Conservation (phyloP, 2,113 vertebrate species). For the Semnornis frantzii region DNA sequence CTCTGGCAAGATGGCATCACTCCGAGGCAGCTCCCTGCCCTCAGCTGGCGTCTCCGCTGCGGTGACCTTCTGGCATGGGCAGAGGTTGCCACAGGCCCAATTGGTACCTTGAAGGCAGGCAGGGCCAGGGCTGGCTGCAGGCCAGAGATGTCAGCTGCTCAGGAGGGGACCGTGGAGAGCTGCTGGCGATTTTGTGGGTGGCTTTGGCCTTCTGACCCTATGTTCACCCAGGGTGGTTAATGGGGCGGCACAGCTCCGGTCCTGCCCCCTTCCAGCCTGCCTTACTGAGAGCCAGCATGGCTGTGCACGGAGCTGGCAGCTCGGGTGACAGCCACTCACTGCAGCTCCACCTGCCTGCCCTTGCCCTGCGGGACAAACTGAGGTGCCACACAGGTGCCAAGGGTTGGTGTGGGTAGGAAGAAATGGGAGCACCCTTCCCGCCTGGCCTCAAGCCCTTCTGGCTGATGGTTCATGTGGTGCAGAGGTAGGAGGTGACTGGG, state of each 20-base stretch:
- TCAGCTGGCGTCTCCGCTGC: not conserved
- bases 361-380: not conserved
- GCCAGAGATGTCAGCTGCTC: conserved; percentile 38
- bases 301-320: fast-evolving
- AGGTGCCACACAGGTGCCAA: not conserved
- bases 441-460: not conserved
- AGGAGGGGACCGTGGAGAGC: conserved; percentile 2
- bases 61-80: conserved; percentile 15
- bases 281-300: not conserved
- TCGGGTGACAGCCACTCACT: fast-evolving
- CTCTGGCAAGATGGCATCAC: not conserved
- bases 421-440: fast-evolving
- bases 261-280: not conserved
- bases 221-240: conserved; percentile 52
- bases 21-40: not conserved
- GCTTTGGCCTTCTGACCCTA: conserved; percentile 37
- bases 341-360: not conserved
- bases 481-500: not conserved
- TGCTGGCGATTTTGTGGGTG: not conserved
- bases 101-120: not conserved
- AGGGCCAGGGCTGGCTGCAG: not conserved
- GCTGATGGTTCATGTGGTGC: fast-evolving
- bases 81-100: conserved; percentile 25
- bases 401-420: no score
- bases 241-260: conserved; percentile 34